These are phyloP conservation scores for Epinotia brunnichana DNA, from an alignment of 2,888 invertebrate genomes.

Conservation along the genomic window DNA sequence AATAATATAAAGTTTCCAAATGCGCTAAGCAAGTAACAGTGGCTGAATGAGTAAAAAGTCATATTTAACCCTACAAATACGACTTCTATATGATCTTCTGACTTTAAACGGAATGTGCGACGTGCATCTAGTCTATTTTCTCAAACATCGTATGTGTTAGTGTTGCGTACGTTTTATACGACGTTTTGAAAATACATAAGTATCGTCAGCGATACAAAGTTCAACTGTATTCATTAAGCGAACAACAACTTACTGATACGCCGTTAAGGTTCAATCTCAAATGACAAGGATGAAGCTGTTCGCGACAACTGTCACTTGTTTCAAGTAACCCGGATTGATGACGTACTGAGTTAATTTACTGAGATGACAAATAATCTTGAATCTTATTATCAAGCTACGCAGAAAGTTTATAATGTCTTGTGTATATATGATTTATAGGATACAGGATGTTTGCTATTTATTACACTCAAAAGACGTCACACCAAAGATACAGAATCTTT, in stretches of 20 bases:
- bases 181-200: neutral
- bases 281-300: neutral
- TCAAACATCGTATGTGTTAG: slow-evolving; percentile 4
- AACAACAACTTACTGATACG: neutral
- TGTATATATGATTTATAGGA: too few species aligned
- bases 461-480: neutral
- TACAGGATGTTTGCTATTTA: neutral
- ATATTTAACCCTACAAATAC: neutral
- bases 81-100: neutral
- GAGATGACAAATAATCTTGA: neutral
- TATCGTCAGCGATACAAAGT: neutral
- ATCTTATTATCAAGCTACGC: neutral
- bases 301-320: neutral
- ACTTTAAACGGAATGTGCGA: neutral
- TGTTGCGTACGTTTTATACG: neutral
- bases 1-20: slow-evolving; percentile 29
- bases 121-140: neutral
- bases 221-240: neutral
- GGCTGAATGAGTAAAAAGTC: neutral
- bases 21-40: neutral
- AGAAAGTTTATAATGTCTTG: neutral
- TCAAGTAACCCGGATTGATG: slow-evolving; percentile 3
- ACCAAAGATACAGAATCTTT: too few species aligned
- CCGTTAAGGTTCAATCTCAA: neutral
- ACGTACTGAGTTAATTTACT: slow-evolving; percentile 5